phyloP scores from a whole-genome alignment of 2,113 vertebrate species.

The Hepsetus odoe region DNA sequence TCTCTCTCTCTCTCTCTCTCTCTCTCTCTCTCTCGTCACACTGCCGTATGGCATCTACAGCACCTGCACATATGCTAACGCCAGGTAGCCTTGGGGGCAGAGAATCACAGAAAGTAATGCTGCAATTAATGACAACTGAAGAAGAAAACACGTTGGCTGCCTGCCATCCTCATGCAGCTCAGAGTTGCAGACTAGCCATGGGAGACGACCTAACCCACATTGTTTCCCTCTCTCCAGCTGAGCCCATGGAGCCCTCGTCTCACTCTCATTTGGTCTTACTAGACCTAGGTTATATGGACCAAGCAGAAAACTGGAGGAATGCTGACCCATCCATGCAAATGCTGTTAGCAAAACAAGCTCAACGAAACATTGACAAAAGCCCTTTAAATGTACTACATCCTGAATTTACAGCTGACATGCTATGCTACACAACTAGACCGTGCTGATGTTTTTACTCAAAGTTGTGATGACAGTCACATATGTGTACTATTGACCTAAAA shows the following conservation, averaged over 20 bases:
- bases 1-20: too few species aligned
- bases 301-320: background rate
- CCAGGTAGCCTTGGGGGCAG: slow-evolving; percentile 40
- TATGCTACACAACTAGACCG: too few species aligned
- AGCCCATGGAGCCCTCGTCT: slow-evolving; percentile 12
- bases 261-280: background rate
- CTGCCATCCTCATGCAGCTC: slow-evolving; percentile 33
- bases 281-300: slow-evolving; percentile 10
- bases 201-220: slow-evolving; percentile 26
- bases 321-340: background rate
- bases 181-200: slow-evolving; percentile 18
- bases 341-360: background rate
- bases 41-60: background rate
- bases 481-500: too few species aligned
- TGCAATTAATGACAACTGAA: slow-evolving; percentile 48
- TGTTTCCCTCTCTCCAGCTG: slow-evolving; percentile 35
- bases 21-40: background rate
- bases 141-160: slow-evolving; percentile 39
- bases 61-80: slow-evolving; percentile 52
- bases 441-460: too few species aligned
- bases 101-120: slow-evolving; percentile 46
- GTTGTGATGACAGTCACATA: too few species aligned
- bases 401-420: too few species aligned
- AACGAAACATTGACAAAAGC: background rate
- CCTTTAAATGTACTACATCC: background rate